Percentiles rank a stretch among this genome's conserved stretches.
These are phyloP conservation scores for Doris montereyensis DNA, from an alignment of 2,888 invertebrate species.

Conservation along the genomic window DNA sequence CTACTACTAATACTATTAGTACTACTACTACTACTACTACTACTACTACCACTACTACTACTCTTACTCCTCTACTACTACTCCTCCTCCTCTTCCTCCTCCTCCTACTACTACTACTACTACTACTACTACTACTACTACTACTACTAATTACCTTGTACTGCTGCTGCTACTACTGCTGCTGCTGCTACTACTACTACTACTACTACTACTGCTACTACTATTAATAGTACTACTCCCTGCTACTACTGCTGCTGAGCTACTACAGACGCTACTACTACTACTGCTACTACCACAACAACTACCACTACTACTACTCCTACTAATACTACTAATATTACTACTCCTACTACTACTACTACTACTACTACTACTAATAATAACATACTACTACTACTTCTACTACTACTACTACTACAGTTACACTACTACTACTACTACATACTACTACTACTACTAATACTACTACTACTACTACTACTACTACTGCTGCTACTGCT, in stretches of 20 bases:
- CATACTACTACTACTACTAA: background rate
- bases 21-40: background rate
- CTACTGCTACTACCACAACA: background rate
- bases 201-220: background rate
- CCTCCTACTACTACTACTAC: background rate
- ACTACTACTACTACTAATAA: too few species aligned
- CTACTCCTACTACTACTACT: too few species aligned
- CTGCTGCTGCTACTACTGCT: background rate
- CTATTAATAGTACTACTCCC: background rate
- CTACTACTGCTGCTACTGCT: background rate
- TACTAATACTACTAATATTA: too few species aligned
- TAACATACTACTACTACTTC: too few species aligned
- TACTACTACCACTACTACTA: background rate
- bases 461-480: background rate
- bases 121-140: background rate
- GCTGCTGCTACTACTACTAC: background rate
- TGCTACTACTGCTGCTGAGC: background rate
- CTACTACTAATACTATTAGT: background rate
- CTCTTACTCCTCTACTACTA: background rate
- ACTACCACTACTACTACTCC: too few species aligned
- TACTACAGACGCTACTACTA: background rate
- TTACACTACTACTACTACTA: too few species aligned
- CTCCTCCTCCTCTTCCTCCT: background rate
- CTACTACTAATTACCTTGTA: background rate
- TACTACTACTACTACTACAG: too few species aligned